phyloP scores from a whole-genome alignment of 2,888 invertebrate species.

The Hydropsyche betteni region DNA sequence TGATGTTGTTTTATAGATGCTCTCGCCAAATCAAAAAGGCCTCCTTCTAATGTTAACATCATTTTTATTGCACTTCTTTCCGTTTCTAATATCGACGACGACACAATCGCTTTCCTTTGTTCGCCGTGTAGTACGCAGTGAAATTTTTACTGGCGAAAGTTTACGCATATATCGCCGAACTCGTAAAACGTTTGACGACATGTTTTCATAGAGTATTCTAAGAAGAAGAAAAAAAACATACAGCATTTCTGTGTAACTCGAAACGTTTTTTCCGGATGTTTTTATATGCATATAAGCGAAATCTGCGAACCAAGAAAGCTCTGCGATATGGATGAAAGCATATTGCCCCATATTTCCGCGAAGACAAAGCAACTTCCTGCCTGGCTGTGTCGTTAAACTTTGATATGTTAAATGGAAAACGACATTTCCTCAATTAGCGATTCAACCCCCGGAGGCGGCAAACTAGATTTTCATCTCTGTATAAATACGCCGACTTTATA shows the following conservation, averaged over 20 bases:
- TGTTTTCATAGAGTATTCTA: neutral
- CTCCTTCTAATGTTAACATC: conserved; percentile 28
- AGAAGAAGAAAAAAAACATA: too few relatives aligned
- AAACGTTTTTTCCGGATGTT: too few relatives aligned
- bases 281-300: too few relatives aligned
- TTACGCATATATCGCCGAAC: conserved; percentile 11
- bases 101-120: conserved; percentile 18
- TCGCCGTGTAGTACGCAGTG: conserved; percentile 10
- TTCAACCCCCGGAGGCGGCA: conserved; percentile 5
- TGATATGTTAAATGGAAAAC: conserved; percentile 15
- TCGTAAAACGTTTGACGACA: conserved; percentile 9
- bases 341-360: conserved; percentile 45
- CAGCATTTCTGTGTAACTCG: too few relatives aligned
- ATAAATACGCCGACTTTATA: too few relatives aligned
- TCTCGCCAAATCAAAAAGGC: conserved; percentile 29
- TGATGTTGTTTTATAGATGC: conserved; percentile 33
- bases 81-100: conserved; percentile 17
- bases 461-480: too few relatives aligned
- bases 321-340: conserved; percentile 41
- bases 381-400: conserved; percentile 18
- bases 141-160: conserved; percentile 4
- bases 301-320: conserved; percentile 33
- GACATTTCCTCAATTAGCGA: conserved; percentile 42
- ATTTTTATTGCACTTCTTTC: conserved; percentile 33
- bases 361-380: conserved; percentile 44